Conservation (phyloP, 2,113 vertebrate species). For the Gymnobelideus leadbeateri region DNA sequence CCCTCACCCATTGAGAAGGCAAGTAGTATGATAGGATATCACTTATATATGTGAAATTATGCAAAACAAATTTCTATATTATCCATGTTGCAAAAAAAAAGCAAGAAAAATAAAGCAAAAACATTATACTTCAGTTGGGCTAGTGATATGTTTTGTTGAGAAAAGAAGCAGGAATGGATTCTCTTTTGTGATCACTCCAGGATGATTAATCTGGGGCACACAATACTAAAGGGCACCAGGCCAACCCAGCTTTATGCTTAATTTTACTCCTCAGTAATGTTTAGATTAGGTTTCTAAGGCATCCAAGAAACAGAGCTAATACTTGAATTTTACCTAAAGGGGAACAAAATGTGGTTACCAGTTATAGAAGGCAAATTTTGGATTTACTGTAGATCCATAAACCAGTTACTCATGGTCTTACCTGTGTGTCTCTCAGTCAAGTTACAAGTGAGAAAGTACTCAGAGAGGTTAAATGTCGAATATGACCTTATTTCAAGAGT, state of each 20-base stretch:
- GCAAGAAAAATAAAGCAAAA: neutral
- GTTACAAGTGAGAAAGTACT: neutral
- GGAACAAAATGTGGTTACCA: neutral
- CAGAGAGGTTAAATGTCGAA: neutral
- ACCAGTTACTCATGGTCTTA: neutral
- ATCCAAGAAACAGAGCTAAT: neutral
- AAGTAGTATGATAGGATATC: neutral
- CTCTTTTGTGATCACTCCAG: neutral
- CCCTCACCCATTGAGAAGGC: neutral
- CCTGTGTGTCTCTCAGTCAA: neutral
- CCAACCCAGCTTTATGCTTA: neutral
- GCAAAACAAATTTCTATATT: neutral
- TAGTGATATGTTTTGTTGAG: neutral
- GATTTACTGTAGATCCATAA: neutral
- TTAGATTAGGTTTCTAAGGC: neutral
- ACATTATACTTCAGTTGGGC: neutral
- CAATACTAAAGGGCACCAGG: neutral
- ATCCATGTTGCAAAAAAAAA: neutral
- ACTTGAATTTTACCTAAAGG: neutral
- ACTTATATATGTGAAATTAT: neutral
- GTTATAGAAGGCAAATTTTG: neutral
- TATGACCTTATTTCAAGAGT: neutral
- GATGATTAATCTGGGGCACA: too few species aligned
- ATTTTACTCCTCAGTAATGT: neutral
- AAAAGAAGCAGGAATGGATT: neutral